phyloP scores from a whole-genome alignment of 1,140 invertebrate species.

The Geopemphigus sp. region DNA sequence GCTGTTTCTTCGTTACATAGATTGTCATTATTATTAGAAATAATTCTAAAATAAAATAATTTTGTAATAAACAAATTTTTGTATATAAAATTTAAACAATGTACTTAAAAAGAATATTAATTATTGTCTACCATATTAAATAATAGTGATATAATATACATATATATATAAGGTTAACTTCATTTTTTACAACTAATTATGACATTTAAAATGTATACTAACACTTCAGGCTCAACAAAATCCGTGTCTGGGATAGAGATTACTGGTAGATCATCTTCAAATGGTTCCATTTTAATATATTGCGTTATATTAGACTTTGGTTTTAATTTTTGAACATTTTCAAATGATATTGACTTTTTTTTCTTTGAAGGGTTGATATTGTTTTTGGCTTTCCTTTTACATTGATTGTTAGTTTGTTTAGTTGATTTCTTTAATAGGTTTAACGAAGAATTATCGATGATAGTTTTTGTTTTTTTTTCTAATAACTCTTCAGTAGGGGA shows the following conservation, averaged over 20 bases:
- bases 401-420: neutral
- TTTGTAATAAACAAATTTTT: too few relatives aligned
- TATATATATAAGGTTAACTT: too few relatives aligned
- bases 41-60: neutral
- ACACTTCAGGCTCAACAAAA: constrained; percentile 28
- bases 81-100: neutral
- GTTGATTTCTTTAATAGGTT: neutral
- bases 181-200: too few relatives aligned
- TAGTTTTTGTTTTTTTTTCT: constrained; percentile 2
- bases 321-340: neutral
- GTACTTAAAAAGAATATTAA: neutral
- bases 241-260: constrained; percentile 31
- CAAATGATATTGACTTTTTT: neutral
- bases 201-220: constrained; percentile 1
- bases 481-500: constrained; percentile 43
- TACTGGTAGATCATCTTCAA: constrained; percentile 16
- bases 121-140: neutral
- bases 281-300: constrained; percentile 33
- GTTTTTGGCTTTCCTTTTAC: constrained; percentile 11
- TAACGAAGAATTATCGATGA: neutral
- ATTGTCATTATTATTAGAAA: neutral
- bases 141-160: neutral
- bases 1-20: neutral
- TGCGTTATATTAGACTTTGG: neutral
- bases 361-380: neutral